Base-by-base conservation (phyloP, 2,888 invertebrate genomes). In the Unio pictorum region DNA sequence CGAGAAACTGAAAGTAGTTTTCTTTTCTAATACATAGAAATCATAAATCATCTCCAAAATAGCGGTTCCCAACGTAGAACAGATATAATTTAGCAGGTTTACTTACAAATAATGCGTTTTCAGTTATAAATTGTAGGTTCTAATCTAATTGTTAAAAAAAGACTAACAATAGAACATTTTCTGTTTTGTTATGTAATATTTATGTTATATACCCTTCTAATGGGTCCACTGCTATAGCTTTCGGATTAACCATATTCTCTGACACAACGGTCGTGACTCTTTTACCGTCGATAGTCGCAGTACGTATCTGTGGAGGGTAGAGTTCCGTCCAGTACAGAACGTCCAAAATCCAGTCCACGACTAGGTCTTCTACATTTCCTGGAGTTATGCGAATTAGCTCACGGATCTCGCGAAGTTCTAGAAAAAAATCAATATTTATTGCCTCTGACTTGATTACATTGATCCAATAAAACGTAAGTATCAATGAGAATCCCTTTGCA, bases 311-410 rank as follows among this genome's bases (percentile, higher is more conserved):
- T 17, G 75, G 62, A 5, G 73, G 72, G 61, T 74, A 72, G 8
- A 68, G 70, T 66, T 80, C 78, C 17, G 72, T 68, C 80, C 80
- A 80, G 61, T 78, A 80, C 56, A 80, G 54, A 0, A 76, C 70
- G 1, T 69, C 55, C 0, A 77, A 73, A 56, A 72, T 68, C 80
- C 80, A 80, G 68, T 80, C 80, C 3, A 80, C 80, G 17, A 73
- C 75, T 5, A 80, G 63, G 15, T 74, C 71, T 20, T 73, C 73
- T 7, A 80, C 73, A 18, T 63, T 75, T 3, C 76, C 63, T 3
- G 73, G 71, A 8, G 67, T 73, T 0, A 68, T 66, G 65, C 78
- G 75, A 0, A 77, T 66, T 1, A 80, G 67, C 17, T 59, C 56
- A 20, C 73, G 73, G 15, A 76, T 66, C 26, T 76, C 72, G 6